Evolutionary conservation across 35 echinoderm and acorn worm genomes (phyloP), one percentile per base, ranked within the genome.

Genomic region (Anneissia japonica): DNA sequence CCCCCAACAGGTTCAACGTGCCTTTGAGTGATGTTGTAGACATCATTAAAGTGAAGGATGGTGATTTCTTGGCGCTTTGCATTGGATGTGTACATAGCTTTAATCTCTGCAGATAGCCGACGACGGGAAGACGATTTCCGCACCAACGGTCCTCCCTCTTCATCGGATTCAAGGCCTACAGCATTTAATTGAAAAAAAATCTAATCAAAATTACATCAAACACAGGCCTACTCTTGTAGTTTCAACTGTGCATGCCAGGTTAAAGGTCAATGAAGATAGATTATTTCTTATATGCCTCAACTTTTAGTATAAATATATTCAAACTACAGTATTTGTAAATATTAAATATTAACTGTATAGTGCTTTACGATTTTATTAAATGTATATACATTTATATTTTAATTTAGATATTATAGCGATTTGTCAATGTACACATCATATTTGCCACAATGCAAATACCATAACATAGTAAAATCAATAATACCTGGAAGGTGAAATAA

Each of bases 21-120:
- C 7, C 84, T 34, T 13, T 84, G 36, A 80, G 90, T 88, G 7
- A 94, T 90, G 79, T 94, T 94, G 80, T 94, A 94, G 4, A 94
- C 88, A 84, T 94, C 92, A 30, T 94, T 94, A 81, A 94, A 94
- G 74, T 94, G 92, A 26, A 94, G 46, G 34, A 94, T 83, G 19
- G 92, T 93, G 13, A 93, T 84, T 11, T 80, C 79, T 72, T 89
- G 43, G 0, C 72, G 79, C 26, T 81, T 73, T 13, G 74, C 16
- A 46, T 83, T 72, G 32, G 56, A 74, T 17, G 92, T 93, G 79
- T 93, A 93, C 83, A 90, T 77, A 16, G 92, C 92, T 77, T 73
- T 80, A 23, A 93, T 86, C 76, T 93, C 92, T 26, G 83, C 92
- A 0, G 92, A 89, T 21, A 93, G 83, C 34, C 83, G 81, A 26